Evolutionary conservation across 2,113 vertebrate species (phyloP), one percentile per base, ranked within the genome.

Genomic region (Ctenodactylus gundi): DNA sequence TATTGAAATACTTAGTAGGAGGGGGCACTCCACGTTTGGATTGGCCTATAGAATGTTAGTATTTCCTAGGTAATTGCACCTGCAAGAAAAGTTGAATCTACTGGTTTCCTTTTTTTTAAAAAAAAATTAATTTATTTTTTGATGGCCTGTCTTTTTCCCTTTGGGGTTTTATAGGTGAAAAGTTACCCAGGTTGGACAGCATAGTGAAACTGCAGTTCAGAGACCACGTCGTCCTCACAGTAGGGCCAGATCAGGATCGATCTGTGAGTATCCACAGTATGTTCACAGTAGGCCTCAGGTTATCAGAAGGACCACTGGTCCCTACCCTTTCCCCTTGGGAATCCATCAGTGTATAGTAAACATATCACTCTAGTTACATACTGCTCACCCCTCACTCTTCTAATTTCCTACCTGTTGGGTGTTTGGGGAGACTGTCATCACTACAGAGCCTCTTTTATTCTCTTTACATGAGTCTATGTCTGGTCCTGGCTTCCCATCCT

Each of bases 161-260:
- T 57, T 60, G 34, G 91, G 53, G 27, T 77, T 94, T 93, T 87
- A 51, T 91, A 99, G 99, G 93, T 97, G 98, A 98, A 64, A 97
- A 95, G 81, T 87, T 99, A 51, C 99, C 99, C 4, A 97, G 90
- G 68, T 58, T 99, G 90, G 97, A 98, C 58, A 99, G 99, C 90
- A 97, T 17, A 15, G 98, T 99, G 93, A 97, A 94, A 57, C 85
- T 99, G 78, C 98, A 95, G 46, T 99, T 98, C 81, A 98, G 97
- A 97, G 99, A 99, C 53, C 98, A 99, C 29, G 70, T 98, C 5
- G 7, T 99, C 64, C 91, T 99, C 75, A 98, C 98, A 1, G 96
- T 99, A 95, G 99, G 98, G 73, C 98, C 98, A 11, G 98, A 98
- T 88, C 98, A 98, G 86, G 97, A 98, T 4, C 97, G n/a, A 20